Evolutionary conservation across 2,797 vertebrate species (phyloP).

Genomic region (Anolis apletophallus): DNA sequence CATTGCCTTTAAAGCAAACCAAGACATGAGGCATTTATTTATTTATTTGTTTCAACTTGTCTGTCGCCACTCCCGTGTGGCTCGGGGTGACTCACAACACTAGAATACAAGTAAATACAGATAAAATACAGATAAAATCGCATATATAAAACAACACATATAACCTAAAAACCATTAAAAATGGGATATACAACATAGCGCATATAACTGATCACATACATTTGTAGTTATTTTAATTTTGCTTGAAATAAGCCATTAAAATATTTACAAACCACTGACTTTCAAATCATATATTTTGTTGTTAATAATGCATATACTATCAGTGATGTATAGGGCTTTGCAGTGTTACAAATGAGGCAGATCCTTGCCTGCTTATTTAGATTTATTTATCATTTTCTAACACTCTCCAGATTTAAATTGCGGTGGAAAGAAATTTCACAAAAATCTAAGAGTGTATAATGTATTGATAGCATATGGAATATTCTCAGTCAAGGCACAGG

Average conservation of each 20-base stretch:
- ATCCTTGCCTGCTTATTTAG: not conserved
- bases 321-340: not conserved
- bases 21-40: not conserved
- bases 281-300: not conserved
- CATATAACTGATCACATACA: no score
- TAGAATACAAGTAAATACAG: no score
- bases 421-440: constrained; percentile 55
- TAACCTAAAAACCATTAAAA: no score
- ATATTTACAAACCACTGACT: not conserved
- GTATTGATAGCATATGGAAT: constrained; percentile 39
- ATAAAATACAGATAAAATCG: no score
- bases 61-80: no score
- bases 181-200: no score
- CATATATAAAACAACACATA: no score
- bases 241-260: not conserved
- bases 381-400: not conserved
- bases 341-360: not conserved
- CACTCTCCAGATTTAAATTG: not conserved
- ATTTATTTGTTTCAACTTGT: no score
- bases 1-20: constrained; percentile 2
- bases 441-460: constrained; percentile 32
- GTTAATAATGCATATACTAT: not conserved
- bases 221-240: not conserved
- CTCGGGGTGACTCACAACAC: no score
- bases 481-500: constrained; percentile 37